Evolutionary conservation across 2,113 vertebrate genomes (phyloP).

Genomic region (Meleagris gallopavo): DNA sequence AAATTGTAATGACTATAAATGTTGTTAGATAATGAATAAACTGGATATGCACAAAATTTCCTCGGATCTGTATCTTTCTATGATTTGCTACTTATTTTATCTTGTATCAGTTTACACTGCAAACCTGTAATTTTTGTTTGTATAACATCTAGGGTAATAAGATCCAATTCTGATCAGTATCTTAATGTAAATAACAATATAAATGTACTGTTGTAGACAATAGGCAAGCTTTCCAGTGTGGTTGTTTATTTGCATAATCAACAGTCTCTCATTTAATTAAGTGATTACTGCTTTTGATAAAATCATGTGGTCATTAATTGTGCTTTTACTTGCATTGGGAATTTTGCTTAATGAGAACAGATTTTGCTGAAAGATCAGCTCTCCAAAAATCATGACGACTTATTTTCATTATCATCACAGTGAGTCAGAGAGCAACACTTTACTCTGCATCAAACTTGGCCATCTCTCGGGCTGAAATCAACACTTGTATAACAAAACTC

Average conservation of each 20-base stretch:
- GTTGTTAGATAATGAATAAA: conserved; percentile 16
- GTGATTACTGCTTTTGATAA: conserved; percentile 24
- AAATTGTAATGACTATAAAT: background rate
- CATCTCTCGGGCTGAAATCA: background rate
- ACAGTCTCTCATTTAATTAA: conserved; percentile 19
- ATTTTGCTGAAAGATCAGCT: conserved; percentile 30
- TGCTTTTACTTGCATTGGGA: conserved; percentile 26
- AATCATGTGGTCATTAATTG: conserved; percentile 41
- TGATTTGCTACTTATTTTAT: background rate
- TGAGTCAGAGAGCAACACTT: background rate
- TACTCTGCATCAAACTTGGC: background rate
- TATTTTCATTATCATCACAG: background rate
- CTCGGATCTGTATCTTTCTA: background rate
- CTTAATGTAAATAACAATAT: background rate
- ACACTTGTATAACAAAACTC: background rate
- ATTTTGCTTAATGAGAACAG: conserved; percentile 35
- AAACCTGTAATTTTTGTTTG: conserved; percentile 8
- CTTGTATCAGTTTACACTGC: background rate
- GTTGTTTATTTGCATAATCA: conserved; percentile 33
- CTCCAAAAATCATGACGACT: background rate
- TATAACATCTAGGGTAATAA: background rate
- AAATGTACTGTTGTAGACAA: background rate
- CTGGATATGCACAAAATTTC: background rate
- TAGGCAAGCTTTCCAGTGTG: background rate
- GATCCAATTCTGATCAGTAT: background rate